Evolutionary conservation across 2,888 invertebrate genomes (phyloP), one percentile per base, ranked within the genome.

Genomic region (Lepidonotus clava): DNA sequence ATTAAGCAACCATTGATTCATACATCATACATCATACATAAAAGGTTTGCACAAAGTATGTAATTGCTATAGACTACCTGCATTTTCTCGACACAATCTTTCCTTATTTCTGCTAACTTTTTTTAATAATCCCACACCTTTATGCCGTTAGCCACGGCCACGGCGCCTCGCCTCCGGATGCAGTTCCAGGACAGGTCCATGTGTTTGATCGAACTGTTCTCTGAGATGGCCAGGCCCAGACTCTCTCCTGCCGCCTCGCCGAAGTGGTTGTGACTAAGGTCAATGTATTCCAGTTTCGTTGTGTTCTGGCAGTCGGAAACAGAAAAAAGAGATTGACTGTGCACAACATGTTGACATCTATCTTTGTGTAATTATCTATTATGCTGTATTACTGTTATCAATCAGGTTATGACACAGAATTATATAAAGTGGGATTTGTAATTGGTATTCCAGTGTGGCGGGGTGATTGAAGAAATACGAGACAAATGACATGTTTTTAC

Each of bases 161-260:
- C 90, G 14, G 93, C 93, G 28, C 94, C 94, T 89, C 92, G 93
- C 80, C 93, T 89, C 67, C 94, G 87, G 28, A 94, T 89, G 86
- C 91, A 91, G 89, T 94, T 94, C 94, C 94, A 94, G 85, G 93
- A 93, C 66, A 94, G 91, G 88, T 94, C 92, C 0, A 94, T 89
- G 86, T 93, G 91, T 88, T 92, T 92, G 8, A 94, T 89, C 56
- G 92, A 92, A 40, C 90, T 91, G 89, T 94, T 94, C 87, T 94
- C 94, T 5, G 92, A 90, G 46, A 94, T 92, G 34, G 94, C 93
- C 4, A 93, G 92, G 0, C 94, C 94, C 18, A 94, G 89, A n/a
- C 91, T 87, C 21, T 91, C 84, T 0, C 94, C 94, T 18, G 92
- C 90, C 34, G 87, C 89, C 88, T 94, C 93, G 14, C 92, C 92